These are phyloP conservation scores for Trilocha varians DNA, from an alignment of 2,888 invertebrate genomes.

Conservation along the genomic window DNA sequence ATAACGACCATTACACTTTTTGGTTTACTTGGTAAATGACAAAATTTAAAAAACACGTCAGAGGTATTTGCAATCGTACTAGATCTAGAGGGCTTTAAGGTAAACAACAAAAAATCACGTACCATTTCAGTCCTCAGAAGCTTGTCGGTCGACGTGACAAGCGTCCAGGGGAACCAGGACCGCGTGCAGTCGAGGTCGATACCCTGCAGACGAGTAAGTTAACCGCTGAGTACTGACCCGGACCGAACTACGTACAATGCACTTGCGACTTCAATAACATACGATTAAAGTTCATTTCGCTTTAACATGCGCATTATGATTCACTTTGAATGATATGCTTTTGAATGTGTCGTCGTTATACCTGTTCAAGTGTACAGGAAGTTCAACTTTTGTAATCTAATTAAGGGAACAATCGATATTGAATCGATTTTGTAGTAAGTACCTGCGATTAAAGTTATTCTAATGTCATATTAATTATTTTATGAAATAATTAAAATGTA, in stretches of 20 bases:
- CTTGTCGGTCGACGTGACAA: slow-evolving; percentile 37
- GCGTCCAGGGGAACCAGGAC: slow-evolving; percentile 38
- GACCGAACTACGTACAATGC: slow-evolving; percentile 27
- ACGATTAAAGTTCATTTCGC: slow-evolving; percentile 23
- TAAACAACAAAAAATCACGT: neutral
- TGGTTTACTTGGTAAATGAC: too few species aligned
- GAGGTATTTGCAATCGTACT: too few species aligned
- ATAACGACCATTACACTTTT: too few species aligned
- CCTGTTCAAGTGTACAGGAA: slow-evolving; percentile 21
- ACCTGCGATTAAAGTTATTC: too few species aligned
- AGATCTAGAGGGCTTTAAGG: neutral
- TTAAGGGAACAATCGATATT: neutral
- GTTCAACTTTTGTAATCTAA: slow-evolving; percentile 7
- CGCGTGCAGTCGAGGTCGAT: slow-evolving; percentile 48
- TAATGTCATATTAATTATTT: too few species aligned
- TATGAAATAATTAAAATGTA: too few species aligned
- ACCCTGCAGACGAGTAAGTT: slow-evolving; percentile 44
- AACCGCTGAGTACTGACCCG: slow-evolving; percentile 56
- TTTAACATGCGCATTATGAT: neutral
- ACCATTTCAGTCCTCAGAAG: neutral
- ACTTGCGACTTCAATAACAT: slow-evolving; percentile 25
- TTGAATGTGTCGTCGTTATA: slow-evolving; percentile 6
- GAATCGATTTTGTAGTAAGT: too few species aligned
- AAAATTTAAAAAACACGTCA: too few species aligned
- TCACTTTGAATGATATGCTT: slow-evolving; percentile 21